phyloP scores from a whole-genome alignment of 2,888 invertebrate species.

The Schizaphis graminum region DNA sequence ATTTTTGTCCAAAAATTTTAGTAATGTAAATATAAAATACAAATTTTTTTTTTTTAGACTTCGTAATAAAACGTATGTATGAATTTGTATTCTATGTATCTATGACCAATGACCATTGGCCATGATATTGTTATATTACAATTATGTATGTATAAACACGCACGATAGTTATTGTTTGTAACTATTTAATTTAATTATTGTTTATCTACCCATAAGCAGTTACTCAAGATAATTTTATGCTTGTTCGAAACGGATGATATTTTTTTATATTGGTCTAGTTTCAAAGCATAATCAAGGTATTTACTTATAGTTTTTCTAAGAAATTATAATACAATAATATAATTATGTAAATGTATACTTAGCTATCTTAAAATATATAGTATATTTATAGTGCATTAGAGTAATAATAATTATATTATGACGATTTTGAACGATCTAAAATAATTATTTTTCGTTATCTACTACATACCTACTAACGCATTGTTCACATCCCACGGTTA shows the following conservation, averaged over 20 bases:
- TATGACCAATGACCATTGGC: not conserved
- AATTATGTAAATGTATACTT: not conserved
- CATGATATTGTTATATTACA: not conserved
- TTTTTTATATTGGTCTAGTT: not conserved
- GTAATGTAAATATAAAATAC: not conserved
- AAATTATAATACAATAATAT: not conserved
- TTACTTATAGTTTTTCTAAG: not conserved
- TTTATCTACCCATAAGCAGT: not conserved
- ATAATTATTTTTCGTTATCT: conserved; percentile 20
- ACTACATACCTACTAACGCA: not conserved
- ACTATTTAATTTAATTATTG: not conserved
- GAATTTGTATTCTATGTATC: not conserved
- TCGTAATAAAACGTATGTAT: not conserved
- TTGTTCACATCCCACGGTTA: conserved; percentile 57
- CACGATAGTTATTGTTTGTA: not conserved
- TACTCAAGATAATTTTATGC: not conserved
- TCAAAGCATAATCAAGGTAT: not conserved
- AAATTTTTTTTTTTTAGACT: not conserved
- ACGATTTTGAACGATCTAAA: conserved; percentile 12
- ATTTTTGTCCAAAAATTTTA: not conserved
- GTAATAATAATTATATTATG: conserved; percentile 4
- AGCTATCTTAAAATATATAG: not conserved
- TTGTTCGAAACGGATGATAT: not conserved
- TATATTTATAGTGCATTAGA: not conserved
- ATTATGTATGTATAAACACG: not conserved